Conservation (phyloP, 2,113 vertebrate species). For the Athene noctua region DNA sequence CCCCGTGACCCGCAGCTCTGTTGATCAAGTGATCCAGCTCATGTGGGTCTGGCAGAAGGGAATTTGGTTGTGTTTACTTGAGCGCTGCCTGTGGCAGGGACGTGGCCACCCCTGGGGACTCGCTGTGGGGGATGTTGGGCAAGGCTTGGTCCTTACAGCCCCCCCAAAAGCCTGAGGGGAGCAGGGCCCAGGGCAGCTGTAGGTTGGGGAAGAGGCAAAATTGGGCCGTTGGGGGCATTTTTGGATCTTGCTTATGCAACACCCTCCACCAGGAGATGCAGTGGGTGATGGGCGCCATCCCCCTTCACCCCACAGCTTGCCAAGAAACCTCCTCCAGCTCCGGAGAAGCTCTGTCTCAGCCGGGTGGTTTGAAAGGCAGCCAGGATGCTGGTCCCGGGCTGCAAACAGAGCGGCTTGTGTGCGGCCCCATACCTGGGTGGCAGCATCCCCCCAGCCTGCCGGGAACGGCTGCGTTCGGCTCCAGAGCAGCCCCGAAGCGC, state of each 20-base stretch:
- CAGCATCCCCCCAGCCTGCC: neutral
- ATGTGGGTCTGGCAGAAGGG: neutral
- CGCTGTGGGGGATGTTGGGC: too few species aligned
- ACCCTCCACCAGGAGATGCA: accelerated
- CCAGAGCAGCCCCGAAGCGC: accelerated
- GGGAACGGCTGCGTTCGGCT: neutral
- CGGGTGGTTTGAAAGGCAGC: neutral
- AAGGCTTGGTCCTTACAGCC: neutral
- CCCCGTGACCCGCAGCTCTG: neutral
- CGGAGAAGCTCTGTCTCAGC: neutral
- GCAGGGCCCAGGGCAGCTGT: neutral
- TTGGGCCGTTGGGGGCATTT: accelerated
- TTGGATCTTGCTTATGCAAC: neutral
- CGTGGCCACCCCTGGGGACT: accelerated
- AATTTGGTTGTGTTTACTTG: neutral
- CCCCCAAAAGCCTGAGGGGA: neutral
- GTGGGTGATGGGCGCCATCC: neutral
- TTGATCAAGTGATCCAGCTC: neutral
- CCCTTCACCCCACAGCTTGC: neutral
- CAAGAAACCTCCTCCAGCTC: neutral
- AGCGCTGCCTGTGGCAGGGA: neutral
- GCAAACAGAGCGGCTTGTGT: neutral
- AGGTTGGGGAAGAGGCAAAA: neutral
- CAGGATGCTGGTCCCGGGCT: neutral
- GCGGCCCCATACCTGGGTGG: neutral